Percentiles rank a stretch among this genome's conserved stretches.
phyloP scores from a whole-genome alignment of 1,140 invertebrate genomes.

The Eumeta japonica region DNA sequence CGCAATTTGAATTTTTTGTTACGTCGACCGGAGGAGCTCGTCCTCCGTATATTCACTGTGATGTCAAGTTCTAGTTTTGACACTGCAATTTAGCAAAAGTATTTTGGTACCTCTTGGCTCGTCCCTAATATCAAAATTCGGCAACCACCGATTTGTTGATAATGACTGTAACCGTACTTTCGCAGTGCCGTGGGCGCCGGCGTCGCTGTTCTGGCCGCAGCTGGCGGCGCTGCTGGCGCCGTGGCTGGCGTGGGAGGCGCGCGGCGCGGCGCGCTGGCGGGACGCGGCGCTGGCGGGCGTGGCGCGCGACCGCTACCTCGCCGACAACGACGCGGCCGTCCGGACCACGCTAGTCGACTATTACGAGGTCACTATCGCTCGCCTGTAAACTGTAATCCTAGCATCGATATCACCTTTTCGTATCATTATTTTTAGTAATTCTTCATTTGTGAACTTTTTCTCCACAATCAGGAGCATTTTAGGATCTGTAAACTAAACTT shows the following conservation, averaged over 20 bases:
- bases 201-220: slow-evolving; percentile 68
- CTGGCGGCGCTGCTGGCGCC: slow-evolving; percentile 64
- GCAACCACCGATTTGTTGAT: too few relatives aligned
- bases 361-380: slow-evolving; percentile 50
- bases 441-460: background rate
- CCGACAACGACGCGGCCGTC: slow-evolving; percentile 38
- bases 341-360: slow-evolving; percentile 59
- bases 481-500: background rate
- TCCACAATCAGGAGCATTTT: background rate
- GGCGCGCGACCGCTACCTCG: slow-evolving; percentile 60
- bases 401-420: background rate
- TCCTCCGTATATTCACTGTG: too few relatives aligned
- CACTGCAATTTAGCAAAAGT: too few relatives aligned
- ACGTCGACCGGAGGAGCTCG: too few relatives aligned
- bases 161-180: too few relatives aligned
- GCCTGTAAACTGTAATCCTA: background rate
- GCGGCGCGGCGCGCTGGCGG: slow-evolving; percentile 65
- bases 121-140: too few relatives aligned
- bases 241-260: slow-evolving; percentile 66
- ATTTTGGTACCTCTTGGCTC: too few relatives aligned
- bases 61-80: too few relatives aligned
- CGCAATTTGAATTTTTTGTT: too few relatives aligned
- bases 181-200: slow-evolving; percentile 64
- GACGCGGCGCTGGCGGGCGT: slow-evolving; percentile 60
- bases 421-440: background rate